Percentiles rank a stretch among this genome's conserved stretches.
Evolutionary conservation across 1,140 invertebrate genomes (phyloP).

Genomic region (Meloidogyne hapla): DNA sequence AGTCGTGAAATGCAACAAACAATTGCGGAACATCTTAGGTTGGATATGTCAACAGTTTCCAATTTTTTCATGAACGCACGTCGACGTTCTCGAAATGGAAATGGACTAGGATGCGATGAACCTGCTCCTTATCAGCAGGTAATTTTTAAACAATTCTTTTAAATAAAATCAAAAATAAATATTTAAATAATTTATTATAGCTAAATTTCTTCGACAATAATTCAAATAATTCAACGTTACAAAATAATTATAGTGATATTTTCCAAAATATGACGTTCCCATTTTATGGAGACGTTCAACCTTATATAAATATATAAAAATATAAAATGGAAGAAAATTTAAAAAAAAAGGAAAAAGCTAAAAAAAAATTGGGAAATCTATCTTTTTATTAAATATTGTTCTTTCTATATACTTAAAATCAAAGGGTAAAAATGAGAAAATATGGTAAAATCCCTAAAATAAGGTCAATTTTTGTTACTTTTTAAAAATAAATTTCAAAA

Average conservation of each 20-base stretch:
- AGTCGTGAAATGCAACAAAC: conserved; percentile 99
- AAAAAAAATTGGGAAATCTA: neutral
- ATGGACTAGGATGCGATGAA: conserved; percentile 36
- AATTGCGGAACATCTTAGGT: conserved; percentile 90
- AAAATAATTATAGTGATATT: neutral
- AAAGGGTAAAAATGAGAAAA: neutral
- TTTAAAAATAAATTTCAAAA: neutral
- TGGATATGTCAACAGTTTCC: conserved; percentile 95
- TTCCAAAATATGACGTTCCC: conserved; percentile 1
- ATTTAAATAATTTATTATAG: neutral
- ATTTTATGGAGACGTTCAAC: conserved; percentile 2
- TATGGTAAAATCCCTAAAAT: neutral
- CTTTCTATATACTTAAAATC: neutral
- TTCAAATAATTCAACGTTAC: neutral
- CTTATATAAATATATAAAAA: neutral
- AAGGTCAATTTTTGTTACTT: neutral
- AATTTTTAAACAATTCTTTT: conserved; percentile 12
- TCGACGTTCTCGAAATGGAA: conserved; percentile 69
- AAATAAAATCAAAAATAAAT: neutral
- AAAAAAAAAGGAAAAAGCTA: neutral
- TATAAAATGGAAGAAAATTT: neutral
- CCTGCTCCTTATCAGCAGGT: conserved; percentile 51
- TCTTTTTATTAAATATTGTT: neutral
- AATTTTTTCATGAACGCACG: conserved; percentile 99
- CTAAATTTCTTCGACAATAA: neutral